These are phyloP conservation scores for Dissostichus mawsoni DNA, from an alignment of 2,113 vertebrate species.

Conservation along the genomic window DNA sequence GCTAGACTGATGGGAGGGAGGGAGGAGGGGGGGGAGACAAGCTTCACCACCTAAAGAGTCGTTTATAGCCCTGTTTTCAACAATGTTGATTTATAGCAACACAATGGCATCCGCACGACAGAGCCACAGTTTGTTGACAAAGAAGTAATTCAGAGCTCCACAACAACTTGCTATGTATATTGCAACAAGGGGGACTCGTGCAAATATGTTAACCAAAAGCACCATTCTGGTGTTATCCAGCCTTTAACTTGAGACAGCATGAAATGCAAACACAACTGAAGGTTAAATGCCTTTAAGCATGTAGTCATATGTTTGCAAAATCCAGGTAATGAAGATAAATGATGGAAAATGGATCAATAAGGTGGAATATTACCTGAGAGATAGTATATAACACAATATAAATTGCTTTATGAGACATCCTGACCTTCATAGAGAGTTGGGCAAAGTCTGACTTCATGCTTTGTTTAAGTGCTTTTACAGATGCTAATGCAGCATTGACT, in stretches of 20 bases:
- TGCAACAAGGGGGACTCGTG: conserved; percentile 46
- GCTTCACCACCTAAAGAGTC: conserved; percentile 78
- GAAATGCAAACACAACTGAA: conserved; percentile 49
- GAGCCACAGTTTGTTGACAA: conserved; percentile 66
- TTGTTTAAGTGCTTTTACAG: conserved; percentile 35
- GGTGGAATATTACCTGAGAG: conserved; percentile 9
- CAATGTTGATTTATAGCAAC: conserved; percentile 43
- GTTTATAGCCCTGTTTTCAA: conserved; percentile 63
- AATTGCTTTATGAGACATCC: conserved; percentile 24
- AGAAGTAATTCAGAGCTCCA: conserved; percentile 53
- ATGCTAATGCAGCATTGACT: conserved; percentile 42
- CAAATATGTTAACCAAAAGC: conserved; percentile 41
- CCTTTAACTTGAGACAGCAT: conserved; percentile 24
- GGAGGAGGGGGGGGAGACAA: conserved; percentile 58
- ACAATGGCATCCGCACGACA: conserved; percentile 47
- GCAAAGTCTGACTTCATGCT: conserved; percentile 32
- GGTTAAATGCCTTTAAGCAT: conserved; percentile 58
- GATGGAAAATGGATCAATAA: conserved; percentile 41
- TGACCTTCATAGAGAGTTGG: conserved; percentile 45
- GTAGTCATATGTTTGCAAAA: conserved; percentile 67
- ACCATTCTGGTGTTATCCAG: conserved; percentile 16
- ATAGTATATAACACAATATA: conserved; percentile 21
- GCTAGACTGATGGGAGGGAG: conserved; percentile 57
- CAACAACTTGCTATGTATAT: conserved; percentile 69
- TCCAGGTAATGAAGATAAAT: conserved; percentile 59